phyloP scores from a whole-genome alignment of 53 echinoderm and acorn worm species.

The Echinarachnius parma region DNA sequence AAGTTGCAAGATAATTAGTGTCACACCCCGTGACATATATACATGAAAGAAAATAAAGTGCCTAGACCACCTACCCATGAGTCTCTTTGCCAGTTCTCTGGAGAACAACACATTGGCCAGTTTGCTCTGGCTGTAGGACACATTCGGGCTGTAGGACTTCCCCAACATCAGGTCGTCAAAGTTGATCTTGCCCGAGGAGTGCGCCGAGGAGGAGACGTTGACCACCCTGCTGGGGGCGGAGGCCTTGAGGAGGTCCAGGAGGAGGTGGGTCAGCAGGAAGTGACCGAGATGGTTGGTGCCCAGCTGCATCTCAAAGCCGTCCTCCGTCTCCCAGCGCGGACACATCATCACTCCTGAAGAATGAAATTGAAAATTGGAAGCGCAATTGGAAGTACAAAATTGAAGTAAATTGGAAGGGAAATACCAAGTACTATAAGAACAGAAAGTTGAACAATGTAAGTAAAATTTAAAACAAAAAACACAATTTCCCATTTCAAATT shows the following conservation, averaged over 20 bases:
- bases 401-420: no score
- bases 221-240: slow-evolving; percentile 66
- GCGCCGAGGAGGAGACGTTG: slow-evolving; percentile 50
- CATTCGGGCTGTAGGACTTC: slow-evolving; percentile 14
- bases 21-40: no score
- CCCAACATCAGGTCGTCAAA: slow-evolving; percentile 53
- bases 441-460: no score
- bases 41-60: no score
- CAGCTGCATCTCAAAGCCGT: slow-evolving; percentile 91
- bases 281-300: slow-evolving; percentile 87
- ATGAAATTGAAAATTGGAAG: no score
- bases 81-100: slow-evolving; percentile 55
- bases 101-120: slow-evolving; percentile 78
- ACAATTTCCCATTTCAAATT: no score
- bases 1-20: no score
- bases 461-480: no score
- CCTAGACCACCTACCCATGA: slow-evolving; percentile 44
- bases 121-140: slow-evolving; percentile 62
- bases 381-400: no score
- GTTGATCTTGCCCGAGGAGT: slow-evolving; percentile 29
- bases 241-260: slow-evolving; percentile 77
- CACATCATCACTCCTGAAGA: slow-evolving; percentile 64
- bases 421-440: no score
- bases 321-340: slow-evolving; percentile 66
- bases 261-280: slow-evolving; percentile 87